Percentiles rank a stretch among this genome's conserved stretches.
Conservation (phyloP, 2,888 invertebrate genomes). For the Synanthedon formicaeformis region DNA sequence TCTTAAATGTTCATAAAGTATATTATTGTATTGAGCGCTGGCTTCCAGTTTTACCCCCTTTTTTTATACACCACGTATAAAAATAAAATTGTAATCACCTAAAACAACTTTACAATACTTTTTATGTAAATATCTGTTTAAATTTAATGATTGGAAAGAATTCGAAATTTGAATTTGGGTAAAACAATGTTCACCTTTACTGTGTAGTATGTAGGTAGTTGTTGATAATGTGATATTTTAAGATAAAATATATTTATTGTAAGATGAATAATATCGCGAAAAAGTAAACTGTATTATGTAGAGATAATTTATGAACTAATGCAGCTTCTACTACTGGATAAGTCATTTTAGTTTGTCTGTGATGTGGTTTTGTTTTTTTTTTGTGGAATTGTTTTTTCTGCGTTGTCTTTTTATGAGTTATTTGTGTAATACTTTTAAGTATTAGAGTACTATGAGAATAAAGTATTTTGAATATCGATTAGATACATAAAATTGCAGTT, state of each 20-base stretch:
- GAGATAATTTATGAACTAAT: constrained; percentile 6
- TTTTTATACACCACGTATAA: no score
- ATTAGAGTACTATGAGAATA: constrained; percentile 12
- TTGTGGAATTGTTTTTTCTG: constrained; percentile 49
- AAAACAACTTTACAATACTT: no score
- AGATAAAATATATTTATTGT: constrained; percentile 33
- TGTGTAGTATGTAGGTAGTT: constrained; percentile 32
- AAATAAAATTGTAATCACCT: no score
- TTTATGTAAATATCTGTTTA: no score
- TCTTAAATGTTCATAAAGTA: no score
- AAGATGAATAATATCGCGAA: constrained; percentile 29
- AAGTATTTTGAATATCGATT: background rate
- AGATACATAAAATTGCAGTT: background rate
- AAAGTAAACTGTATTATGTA: constrained; percentile 27
- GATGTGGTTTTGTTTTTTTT: constrained; percentile 40
- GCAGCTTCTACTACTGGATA: constrained; percentile 23
- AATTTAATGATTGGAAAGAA: background rate
- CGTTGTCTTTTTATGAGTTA: constrained; percentile 30
- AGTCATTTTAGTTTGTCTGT: constrained; percentile 50
- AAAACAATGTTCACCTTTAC: constrained; percentile 15
- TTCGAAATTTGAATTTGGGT: background rate
- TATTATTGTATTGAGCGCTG: no score
- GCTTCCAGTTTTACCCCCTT: no score
- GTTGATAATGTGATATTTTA: constrained; percentile 67
- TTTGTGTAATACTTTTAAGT: background rate